Conservation (phyloP, 2,888 invertebrate species). For the Lymantria dispar region DNA sequence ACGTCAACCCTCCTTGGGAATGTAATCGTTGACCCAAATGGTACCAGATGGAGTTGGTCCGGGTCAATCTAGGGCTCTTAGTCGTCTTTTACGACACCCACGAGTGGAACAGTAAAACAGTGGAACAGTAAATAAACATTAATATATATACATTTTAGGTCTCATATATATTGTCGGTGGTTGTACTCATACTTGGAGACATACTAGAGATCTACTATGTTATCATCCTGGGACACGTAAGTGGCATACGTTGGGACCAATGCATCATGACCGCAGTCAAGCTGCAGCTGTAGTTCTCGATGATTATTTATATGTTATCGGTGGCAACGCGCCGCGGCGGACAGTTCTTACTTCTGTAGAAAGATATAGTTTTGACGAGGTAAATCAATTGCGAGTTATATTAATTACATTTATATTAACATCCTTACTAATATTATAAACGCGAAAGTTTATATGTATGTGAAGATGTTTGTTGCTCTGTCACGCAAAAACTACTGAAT, state of each 20-base stretch:
- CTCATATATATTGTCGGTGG: slow-evolving; percentile 96
- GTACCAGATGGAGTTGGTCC: too few species aligned
- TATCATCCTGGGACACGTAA: slow-evolving; percentile 91
- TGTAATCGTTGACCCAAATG: too few species aligned
- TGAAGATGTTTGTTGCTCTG: too few species aligned
- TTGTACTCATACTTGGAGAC: slow-evolving; percentile 90
- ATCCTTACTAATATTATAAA: too few species aligned
- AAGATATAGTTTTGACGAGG: slow-evolving; percentile 90
- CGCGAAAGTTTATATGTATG: too few species aligned
- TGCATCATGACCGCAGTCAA: slow-evolving; percentile 92
- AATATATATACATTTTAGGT: slow-evolving; percentile 66
- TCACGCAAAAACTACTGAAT: too few species aligned
- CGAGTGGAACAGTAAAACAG: not conserved
- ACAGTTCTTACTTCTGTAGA: slow-evolving; percentile 92
- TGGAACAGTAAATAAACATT: not conserved
- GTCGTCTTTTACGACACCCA: too few species aligned
- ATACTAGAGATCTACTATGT: slow-evolving; percentile 90
- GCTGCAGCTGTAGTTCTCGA: slow-evolving; percentile 94
- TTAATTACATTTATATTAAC: not conserved
- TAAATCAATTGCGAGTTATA: slow-evolving; percentile 80
- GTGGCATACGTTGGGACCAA: slow-evolving; percentile 89
- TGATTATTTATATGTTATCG: slow-evolving; percentile 92
- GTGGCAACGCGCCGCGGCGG: slow-evolving; percentile 92
- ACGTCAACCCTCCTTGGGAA: too few species aligned
- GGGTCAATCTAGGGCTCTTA: too few species aligned